Conservation (phyloP, 2,797 vertebrate species). For the Melanotaenia maccullochi region DNA sequence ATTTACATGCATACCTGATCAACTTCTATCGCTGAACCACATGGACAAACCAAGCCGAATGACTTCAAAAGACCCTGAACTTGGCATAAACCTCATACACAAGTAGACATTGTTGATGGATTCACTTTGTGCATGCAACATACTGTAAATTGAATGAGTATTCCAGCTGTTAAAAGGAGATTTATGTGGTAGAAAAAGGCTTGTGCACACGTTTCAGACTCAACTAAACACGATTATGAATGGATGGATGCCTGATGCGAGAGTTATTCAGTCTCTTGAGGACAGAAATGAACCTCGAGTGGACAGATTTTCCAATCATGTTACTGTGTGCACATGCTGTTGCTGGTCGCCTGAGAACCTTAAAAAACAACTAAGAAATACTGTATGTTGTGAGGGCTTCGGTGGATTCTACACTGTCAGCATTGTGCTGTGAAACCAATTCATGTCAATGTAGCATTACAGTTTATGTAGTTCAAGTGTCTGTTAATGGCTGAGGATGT, state of each 20-base stretch:
- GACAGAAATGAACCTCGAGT: conserved; percentile 35
- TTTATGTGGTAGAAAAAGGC: conserved; percentile 47
- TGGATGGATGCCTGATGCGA: conserved; percentile 29
- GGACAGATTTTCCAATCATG: conserved; percentile 34
- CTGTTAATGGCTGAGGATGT: conserved; percentile 8
- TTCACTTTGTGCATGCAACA: conserved; percentile 44
- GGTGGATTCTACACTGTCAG: conserved; percentile 31
- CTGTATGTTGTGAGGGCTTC: conserved; percentile 25
- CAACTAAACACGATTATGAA: conserved; percentile 44
- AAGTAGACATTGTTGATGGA: conserved; percentile 11
- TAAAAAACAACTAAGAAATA: conserved; percentile 47
- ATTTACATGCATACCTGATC: conserved; percentile 8
- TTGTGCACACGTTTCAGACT: conserved; percentile 32
- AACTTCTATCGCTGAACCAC: not conserved
- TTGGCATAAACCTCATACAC: conserved; percentile 11
- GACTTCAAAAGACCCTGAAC: conserved; percentile 18
- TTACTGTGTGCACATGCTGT: conserved; percentile 33
- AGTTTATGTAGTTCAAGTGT: conserved; percentile 17
- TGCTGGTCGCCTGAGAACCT: conserved; percentile 23
- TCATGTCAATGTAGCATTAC: conserved; percentile 23
- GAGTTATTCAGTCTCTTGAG: conserved; percentile 42
- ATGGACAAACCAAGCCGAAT: not conserved
- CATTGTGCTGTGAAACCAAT: conserved; percentile 44
- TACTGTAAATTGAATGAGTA: conserved; percentile 41
- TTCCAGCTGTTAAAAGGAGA: conserved; percentile 59